phyloP scores from a whole-genome alignment of 2,888 invertebrate species.

The Apoda limacodes region DNA sequence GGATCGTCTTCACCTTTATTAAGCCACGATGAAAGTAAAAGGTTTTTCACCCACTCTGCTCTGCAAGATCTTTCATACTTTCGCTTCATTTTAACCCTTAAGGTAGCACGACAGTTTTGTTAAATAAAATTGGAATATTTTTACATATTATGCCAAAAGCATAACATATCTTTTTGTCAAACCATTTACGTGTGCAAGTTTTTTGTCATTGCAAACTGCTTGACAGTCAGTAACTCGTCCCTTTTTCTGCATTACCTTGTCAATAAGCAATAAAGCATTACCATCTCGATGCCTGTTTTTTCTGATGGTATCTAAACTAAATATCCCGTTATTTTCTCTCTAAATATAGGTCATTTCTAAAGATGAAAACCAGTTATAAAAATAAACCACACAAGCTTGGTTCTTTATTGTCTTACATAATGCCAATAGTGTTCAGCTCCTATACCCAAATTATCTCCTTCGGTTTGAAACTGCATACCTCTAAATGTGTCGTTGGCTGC shows the following conservation, averaged over 20 bases:
- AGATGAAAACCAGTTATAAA: constrained; percentile 1
- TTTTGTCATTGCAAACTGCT: no score
- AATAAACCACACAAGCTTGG: constrained; percentile 3
- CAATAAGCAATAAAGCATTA: constrained; percentile 3
- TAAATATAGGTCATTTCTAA: neutral
- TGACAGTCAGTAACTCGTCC: constrained; percentile 8
- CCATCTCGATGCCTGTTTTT: neutral
- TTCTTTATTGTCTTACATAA: neutral
- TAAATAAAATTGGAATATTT: no score
- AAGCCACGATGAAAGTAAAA: no score
- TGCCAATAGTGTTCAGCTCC: neutral
- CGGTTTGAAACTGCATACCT: neutral
- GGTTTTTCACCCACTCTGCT: no score
- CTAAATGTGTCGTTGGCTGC: constrained; percentile 8
- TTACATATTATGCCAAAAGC: no score
- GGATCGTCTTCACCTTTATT: no score
- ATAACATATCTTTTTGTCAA: no score
- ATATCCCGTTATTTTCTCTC: neutral
- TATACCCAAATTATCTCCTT: neutral
- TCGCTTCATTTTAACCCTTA: no score
- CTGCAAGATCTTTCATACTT: no score
- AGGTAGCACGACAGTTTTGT: no score
- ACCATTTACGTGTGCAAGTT: constrained; percentile 18
- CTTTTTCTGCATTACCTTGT: constrained; percentile 13
- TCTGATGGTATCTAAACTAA: neutral